Evolutionary conservation across 92 coral and sea anemone species (phyloP).

Genomic region (Phenganax subtilis): DNA sequence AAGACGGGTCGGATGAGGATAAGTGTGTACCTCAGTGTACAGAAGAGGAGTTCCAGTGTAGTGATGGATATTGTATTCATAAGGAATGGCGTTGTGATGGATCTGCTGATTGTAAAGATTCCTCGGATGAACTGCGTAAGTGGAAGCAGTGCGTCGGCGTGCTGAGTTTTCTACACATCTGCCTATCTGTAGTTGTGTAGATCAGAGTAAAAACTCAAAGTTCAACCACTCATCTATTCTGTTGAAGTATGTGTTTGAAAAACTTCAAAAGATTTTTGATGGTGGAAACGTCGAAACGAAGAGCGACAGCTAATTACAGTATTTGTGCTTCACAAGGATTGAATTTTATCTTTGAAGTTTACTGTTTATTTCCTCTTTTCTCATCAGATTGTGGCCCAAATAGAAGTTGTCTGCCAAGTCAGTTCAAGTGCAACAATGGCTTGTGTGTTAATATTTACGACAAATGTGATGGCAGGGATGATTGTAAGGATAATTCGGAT

Average conservation of each 20-base stretch:
- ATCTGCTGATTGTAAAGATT: slow-evolving; percentile 66
- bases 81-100: slow-evolving; percentile 84
- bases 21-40: slow-evolving; percentile 55
- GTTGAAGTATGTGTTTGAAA: no score
- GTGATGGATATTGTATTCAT: slow-evolving; percentile 58
- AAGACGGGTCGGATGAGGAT: slow-evolving; percentile 78
- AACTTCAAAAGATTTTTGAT: background rate
- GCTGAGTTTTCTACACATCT: background rate
- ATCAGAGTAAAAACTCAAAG: no score
- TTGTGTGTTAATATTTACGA: slow-evolving; percentile 62
- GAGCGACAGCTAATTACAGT: no score
- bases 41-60: slow-evolving; percentile 52
- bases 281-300: no score
- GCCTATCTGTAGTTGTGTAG: no score
- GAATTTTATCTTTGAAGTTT: no score
- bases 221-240: no score
- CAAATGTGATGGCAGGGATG: slow-evolving; percentile 81
- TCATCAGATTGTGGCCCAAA: slow-evolving; percentile 57
- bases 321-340: no score
- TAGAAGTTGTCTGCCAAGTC: slow-evolving; percentile 51
- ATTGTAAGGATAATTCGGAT: slow-evolving; percentile 84
- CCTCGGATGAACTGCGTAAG: slow-evolving; percentile 80
- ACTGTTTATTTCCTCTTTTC: background rate
- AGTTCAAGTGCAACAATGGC: slow-evolving; percentile 60
- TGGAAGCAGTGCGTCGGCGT: background rate